A percentile compares a stretch with the other conserved stretches of the same genome.
These are phyloP conservation scores for Nymphalis polychloros DNA, from an alignment of 2,888 invertebrate species.

Conservation along the genomic window DNA sequence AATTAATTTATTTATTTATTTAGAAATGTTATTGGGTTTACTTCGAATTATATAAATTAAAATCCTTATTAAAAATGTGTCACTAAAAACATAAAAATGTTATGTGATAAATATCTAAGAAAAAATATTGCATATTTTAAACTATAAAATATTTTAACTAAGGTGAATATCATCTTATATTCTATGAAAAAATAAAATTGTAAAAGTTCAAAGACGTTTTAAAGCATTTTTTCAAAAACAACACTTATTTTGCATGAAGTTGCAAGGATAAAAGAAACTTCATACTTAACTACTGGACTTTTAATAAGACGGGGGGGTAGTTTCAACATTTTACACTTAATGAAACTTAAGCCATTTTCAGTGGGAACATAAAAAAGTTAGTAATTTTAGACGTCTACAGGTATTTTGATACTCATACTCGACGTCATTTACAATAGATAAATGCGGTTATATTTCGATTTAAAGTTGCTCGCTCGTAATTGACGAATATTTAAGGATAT, in stretches of 20 bases:
- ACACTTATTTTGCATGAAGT: constrained; percentile 21
- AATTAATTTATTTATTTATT: too few species aligned
- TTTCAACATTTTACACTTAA: constrained; percentile 34
- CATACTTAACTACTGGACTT: constrained; percentile 29
- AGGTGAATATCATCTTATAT: background rate
- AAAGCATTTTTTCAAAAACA: constrained; percentile 13
- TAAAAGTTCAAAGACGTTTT: constrained; percentile 22
- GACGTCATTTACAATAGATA: too few species aligned
- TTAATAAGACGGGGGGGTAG: constrained; percentile 33
- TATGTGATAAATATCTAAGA: background rate
- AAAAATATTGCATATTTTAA: background rate
- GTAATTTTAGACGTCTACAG: background rate
- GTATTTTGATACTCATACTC: too few species aligned
- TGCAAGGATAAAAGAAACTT: constrained; percentile 32
- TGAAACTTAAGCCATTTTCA: constrained; percentile 30
- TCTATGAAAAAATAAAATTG: constrained; percentile 9
- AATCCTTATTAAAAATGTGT: background rate
- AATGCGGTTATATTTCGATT: too few species aligned
- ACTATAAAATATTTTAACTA: background rate
- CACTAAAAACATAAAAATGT: background rate
- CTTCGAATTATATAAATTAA: background rate
- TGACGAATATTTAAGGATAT: too few species aligned
- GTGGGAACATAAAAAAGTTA: constrained; percentile 7
- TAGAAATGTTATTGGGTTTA: constrained; percentile 1
- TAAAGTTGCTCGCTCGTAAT: too few species aligned